These are phyloP conservation scores for Centropristis striata DNA, from an alignment of 2,113 vertebrate species.

Conservation along the genomic window DNA sequence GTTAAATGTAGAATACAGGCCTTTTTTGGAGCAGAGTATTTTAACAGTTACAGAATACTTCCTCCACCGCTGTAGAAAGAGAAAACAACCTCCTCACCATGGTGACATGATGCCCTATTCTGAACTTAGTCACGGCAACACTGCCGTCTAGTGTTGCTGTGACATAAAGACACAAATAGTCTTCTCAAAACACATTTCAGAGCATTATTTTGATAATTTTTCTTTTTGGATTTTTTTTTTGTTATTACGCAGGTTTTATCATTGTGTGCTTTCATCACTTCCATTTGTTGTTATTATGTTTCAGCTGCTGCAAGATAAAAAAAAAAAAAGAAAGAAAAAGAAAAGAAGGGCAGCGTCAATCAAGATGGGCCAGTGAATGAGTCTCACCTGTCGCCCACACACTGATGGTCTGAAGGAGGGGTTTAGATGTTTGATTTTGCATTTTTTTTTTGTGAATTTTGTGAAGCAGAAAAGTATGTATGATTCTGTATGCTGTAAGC, in stretches of 20 bases:
- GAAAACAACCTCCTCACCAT: neutral
- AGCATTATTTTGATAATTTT: neutral
- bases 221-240: neutral
- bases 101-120: neutral
- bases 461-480: neutral
- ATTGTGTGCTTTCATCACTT: neutral
- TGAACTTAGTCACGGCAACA: neutral
- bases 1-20: no score
- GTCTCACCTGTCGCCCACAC: constrained; percentile 14
- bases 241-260: neutral
- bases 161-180: neutral
- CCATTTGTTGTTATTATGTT: constrained; percentile 44
- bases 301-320: constrained; percentile 76
- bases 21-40: no score
- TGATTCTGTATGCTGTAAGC: constrained; percentile 26
- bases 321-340: no score
- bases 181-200: neutral
- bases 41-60: no score
- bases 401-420: constrained; percentile 27
- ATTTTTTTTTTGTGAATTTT: neutral
- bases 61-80: no score
- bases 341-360: neutral
- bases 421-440: constrained; percentile 5
- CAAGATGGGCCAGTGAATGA: constrained; percentile 2
- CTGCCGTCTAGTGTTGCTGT: constrained; percentile 4